phyloP scores from a whole-genome alignment of 1,140 invertebrate species.

The Sitodiplosis mosellana region DNA sequence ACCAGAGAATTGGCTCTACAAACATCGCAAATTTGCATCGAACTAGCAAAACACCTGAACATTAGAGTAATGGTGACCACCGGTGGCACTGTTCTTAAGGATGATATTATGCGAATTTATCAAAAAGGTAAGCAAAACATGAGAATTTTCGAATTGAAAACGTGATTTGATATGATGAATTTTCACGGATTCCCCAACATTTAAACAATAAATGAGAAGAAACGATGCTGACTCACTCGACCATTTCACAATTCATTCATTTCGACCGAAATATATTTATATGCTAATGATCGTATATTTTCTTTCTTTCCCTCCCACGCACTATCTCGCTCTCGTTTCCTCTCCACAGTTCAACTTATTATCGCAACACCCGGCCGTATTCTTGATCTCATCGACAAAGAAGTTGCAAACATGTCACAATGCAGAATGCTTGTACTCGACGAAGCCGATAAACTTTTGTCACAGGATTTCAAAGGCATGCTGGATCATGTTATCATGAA shows the following conservation, averaged over 20 bases:
- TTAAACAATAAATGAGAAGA: constrained; percentile 2
- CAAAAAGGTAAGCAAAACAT: constrained; percentile 56
- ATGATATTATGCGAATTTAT: constrained; percentile 99
- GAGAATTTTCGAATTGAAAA: neutral
- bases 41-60: constrained; percentile 89
- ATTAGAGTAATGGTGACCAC: constrained; percentile 98
- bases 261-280: neutral
- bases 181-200: constrained; percentile 1
- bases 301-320: too few species aligned
- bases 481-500: constrained; percentile 88
- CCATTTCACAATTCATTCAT: neutral
- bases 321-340: constrained; percentile 13
- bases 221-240: neutral
- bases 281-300: neutral
- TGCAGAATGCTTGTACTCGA: constrained; percentile 96
- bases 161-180: constrained; percentile 3
- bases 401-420: constrained; percentile 87
- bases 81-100: constrained; percentile 91
- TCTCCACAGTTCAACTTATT: constrained; percentile 76
- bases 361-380: constrained; percentile 99
- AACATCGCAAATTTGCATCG: constrained; percentile 98
- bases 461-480: constrained; percentile 99
- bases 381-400: constrained; percentile 98
- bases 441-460: constrained; percentile 97
- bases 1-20: constrained; percentile 97